Base-by-base conservation (phyloP, 2,797 vertebrate genomes). In the Coilia nasus region DNA sequence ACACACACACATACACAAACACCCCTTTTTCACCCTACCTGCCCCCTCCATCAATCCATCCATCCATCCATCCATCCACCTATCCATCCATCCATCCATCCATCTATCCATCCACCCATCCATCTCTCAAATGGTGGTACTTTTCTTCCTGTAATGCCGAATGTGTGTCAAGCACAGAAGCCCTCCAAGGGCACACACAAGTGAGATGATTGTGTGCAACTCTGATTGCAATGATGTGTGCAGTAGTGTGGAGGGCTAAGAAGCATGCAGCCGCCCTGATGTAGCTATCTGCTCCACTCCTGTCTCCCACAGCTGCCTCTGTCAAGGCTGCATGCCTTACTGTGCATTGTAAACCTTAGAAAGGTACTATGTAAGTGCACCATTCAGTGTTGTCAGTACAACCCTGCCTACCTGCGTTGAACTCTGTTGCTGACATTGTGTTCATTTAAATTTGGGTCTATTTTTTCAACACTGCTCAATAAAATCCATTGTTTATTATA, bases 131-230 rank as follows among this genome's bases (percentile, higher is more conserved):
- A 21, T 86, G 80, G 80, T 81, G 81, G 87, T 60, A 78, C 44
- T 87, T 87, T 23, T 85, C 81, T 84, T 67, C 86, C 60, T 92
- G 89, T 91, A 89, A 88, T 86, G 84, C n/a, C 85, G 54, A 60
- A 75, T 89, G 86, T 87, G 28, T 84, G 60, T 91, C 86, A 87
- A n/a, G 81, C 46, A 44, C 67, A 75, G 67, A 56, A 10, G 41
- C 15, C 57, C 83, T 85, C 64, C 19, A 82, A 83, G 84, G 54
- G 81, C 46, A 81, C 46, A 82, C 82, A 50, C 46, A 41, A 78
- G 82, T 85, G 28, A 87, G 85, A 91, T 88, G n/a, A 88, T 88
- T 86, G 84, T 84, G 83, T 50, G 60, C 82, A 84, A 87, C 85
- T 54, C 46, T 80, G n/a, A 64, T 85, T n/a, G n/a, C n/a, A n/a